Conservation (phyloP, 2,888 invertebrate genomes). For the Plutella xylostella region DNA sequence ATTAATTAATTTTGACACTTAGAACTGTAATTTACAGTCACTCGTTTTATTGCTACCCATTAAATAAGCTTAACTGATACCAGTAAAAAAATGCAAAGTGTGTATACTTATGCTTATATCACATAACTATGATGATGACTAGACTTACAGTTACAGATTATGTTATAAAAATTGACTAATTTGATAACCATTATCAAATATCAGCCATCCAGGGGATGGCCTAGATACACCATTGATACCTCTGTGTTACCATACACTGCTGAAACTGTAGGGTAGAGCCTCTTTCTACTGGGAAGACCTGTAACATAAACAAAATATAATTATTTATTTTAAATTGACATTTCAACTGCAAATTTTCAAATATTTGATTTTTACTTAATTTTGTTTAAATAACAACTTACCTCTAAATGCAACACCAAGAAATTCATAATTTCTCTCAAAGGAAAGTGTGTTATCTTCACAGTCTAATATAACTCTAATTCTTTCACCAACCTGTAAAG, state of each 20-base stretch:
- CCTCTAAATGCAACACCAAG: conserved; percentile 97
- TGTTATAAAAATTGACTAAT: not conserved
- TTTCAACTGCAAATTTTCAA: too few species aligned
- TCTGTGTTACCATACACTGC: conserved; percentile 99
- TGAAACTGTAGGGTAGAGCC: conserved; percentile 93
- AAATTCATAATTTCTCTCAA: conserved; percentile 98
- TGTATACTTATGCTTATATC: too few species aligned
- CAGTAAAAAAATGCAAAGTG: too few species aligned
- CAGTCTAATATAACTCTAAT: conserved; percentile 98
- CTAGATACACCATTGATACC: conserved; percentile 98
- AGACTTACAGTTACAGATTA: too few species aligned
- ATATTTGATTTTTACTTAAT: too few species aligned
- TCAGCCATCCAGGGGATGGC: conserved; percentile 96
- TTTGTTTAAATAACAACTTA: too few species aligned
- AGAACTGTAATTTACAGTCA: too few species aligned
- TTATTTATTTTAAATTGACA: too few species aligned
- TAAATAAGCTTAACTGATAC: too few species aligned
- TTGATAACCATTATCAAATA: conserved; percentile 21
- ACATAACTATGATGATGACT: not conserved
- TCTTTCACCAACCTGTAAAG: conserved; percentile 90
- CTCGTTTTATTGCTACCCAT: too few species aligned
- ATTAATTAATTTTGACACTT: too few species aligned
- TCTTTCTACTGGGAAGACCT: conserved; percentile 93
- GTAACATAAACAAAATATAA: conserved; percentile 22
- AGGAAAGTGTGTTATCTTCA: conserved; percentile 95